These are phyloP conservation scores for Enteromius trimaculatus DNA, from an alignment of 2,797 vertebrate species.

Conservation along the genomic window DNA sequence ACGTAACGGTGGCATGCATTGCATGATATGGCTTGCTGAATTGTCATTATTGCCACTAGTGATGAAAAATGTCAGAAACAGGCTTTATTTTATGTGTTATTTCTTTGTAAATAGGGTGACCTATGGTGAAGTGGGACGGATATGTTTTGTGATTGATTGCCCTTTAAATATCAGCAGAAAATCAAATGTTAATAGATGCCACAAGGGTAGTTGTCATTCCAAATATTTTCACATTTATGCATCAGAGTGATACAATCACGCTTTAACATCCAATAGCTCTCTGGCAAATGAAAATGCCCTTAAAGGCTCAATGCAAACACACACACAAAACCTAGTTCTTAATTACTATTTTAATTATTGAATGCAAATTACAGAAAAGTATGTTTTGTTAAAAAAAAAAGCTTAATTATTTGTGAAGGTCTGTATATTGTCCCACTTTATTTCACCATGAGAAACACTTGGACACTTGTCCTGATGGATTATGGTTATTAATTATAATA, in stretches of 20 bases:
- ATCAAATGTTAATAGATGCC: conserved; percentile 34
- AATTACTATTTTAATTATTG: not conserved
- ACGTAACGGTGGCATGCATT: not conserved
- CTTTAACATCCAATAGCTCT: not conserved
- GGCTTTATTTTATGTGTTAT: not conserved
- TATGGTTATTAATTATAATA: not conserved
- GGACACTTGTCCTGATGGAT: not conserved
- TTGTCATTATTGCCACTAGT: not conserved
- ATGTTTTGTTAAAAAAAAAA: not conserved
- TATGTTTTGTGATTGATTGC: conserved; percentile 11
- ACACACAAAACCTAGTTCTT: not conserved
- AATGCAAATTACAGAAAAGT: conserved; percentile 1
- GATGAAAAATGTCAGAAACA: not conserved
- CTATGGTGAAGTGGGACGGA: not conserved
- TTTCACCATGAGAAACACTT: not conserved
- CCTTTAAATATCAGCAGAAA: conserved; percentile 5
- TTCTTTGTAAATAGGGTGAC: conserved; percentile 4
- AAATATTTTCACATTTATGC: conserved; percentile 16
- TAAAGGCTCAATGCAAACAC: not conserved
- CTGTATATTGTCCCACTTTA: not conserved
- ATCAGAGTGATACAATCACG: not conserved
- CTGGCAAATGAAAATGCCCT: not conserved
- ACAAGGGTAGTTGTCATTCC: conserved; percentile 33
- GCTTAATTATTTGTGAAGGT: not conserved
- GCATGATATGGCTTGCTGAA: not conserved